Evolutionary conservation across 2,797 vertebrate species (phyloP).

Genomic region (Scyliorhinus canicula): DNA sequence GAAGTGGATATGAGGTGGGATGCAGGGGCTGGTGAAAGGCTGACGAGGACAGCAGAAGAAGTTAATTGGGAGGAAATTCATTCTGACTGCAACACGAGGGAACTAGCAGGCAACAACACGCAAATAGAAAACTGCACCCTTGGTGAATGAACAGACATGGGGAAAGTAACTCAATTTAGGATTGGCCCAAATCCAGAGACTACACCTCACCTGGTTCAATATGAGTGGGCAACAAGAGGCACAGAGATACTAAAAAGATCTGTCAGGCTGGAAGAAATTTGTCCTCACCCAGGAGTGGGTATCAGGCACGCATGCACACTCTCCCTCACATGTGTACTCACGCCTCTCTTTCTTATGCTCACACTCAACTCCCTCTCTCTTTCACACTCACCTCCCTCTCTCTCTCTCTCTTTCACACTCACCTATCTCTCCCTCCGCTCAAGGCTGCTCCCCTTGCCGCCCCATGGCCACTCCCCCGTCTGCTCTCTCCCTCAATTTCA

Average conservation of each 20-base stretch:
- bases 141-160: background rate
- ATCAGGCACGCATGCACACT: background rate
- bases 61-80: background rate
- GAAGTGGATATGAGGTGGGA: too few species aligned
- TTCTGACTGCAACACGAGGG: background rate
- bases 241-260: background rate
- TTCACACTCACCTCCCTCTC: too few species aligned
- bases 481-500: too few species aligned
- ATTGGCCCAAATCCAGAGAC: background rate
- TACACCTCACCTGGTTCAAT: background rate
- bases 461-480: too few species aligned
- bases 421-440: too few species aligned
- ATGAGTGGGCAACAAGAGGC: background rate
- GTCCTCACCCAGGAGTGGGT: background rate
- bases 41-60: background rate
- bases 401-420: too few species aligned
- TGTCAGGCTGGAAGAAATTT: background rate
- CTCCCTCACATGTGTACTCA: too few species aligned
- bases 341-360: too few species aligned
- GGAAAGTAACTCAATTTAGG: background rate
- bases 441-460: too few species aligned
- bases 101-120: background rate
- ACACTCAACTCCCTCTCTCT: too few species aligned
- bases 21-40: too few species aligned
- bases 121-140: background rate